Conservation (phyloP, 1,140 invertebrate genomes). For the Vollenhovia emeryi region DNA sequence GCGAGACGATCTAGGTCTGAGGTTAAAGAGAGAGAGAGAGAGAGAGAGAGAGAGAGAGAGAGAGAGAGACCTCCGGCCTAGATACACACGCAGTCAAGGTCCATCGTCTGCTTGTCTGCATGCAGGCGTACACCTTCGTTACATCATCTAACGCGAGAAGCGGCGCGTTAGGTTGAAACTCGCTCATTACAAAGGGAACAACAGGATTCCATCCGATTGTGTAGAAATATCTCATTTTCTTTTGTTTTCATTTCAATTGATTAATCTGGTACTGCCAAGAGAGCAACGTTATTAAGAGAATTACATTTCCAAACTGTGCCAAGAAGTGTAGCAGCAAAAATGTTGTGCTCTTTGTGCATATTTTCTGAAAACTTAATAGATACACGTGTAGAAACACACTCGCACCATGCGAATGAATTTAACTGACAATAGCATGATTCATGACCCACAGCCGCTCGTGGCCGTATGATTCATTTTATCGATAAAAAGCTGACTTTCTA, state of each 20-base stretch:
- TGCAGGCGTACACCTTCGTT: slow-evolving; percentile 21
- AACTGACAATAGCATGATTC: slow-evolving; percentile 19
- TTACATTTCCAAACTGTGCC: background rate
- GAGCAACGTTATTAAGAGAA: background rate
- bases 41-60: background rate
- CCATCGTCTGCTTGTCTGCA: slow-evolving; percentile 16
- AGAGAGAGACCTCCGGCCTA: slow-evolving; percentile 4
- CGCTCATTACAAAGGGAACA: background rate
- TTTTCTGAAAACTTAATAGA: background rate
- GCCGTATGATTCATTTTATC: slow-evolving; percentile 9
- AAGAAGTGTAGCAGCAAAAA: background rate
- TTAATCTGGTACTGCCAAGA: background rate
- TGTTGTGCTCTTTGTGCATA: background rate
- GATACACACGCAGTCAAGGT: slow-evolving; percentile 61
- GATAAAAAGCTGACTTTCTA: background rate
- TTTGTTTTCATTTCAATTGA: background rate
- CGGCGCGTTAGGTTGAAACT: background rate
- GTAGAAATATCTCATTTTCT: background rate
- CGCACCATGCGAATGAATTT: background rate
- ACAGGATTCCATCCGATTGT: background rate
- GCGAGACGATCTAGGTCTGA: background rate
- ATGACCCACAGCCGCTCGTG: background rate
- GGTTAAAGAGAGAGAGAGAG: background rate
- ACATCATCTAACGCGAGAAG: slow-evolving; percentile 20
- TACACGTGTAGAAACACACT: background rate